A percentile compares a stretch with the other conserved stretches of the same genome.
phyloP scores from a whole-genome alignment of 2,888 invertebrate genomes.

The Euclidia mi region DNA sequence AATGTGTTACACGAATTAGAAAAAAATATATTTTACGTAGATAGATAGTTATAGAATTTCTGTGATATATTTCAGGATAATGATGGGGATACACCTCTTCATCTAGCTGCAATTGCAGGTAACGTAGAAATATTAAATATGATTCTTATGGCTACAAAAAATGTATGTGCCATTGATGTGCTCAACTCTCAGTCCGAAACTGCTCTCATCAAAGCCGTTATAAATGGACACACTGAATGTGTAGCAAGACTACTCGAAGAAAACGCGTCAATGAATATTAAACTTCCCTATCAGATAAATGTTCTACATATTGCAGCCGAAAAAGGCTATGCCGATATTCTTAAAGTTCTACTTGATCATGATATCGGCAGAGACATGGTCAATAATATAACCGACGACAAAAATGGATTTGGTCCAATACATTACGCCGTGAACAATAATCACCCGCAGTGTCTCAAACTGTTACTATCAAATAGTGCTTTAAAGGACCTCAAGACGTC shows the following conservation, averaged over 20 bases:
- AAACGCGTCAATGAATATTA: slow-evolving; percentile 69
- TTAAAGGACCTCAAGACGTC: slow-evolving; percentile 35
- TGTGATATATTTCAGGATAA: slow-evolving; percentile 55
- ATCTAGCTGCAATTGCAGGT: slow-evolving; percentile 72
- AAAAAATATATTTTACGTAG: no score
- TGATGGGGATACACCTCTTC: slow-evolving; percentile 73
- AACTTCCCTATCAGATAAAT: slow-evolving; percentile 70
- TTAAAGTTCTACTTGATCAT: slow-evolving; percentile 82
- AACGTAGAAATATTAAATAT: slow-evolving; percentile 71
- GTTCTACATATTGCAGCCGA: slow-evolving; percentile 76
- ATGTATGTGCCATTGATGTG: slow-evolving; percentile 56
- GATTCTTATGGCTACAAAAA: slow-evolving; percentile 63
- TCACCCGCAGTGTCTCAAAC: slow-evolving; percentile 65
- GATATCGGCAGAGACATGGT: slow-evolving; percentile 66
- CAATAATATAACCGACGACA: slow-evolving; percentile 59
- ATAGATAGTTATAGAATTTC: no score
- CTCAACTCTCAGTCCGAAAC: slow-evolving; percentile 74
- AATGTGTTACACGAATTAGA: no score
- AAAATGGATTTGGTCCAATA: slow-evolving; percentile 51
- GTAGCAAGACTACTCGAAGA: slow-evolving; percentile 74
- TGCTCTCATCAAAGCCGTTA: slow-evolving; percentile 78
- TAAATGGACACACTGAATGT: slow-evolving; percentile 70
- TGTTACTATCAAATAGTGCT: slow-evolving; percentile 56
- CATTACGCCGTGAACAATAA: slow-evolving; percentile 57
- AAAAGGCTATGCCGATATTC: slow-evolving; percentile 81